Base-by-base conservation (phyloP, 2,113 vertebrate genomes). In the Lophius piscatorius region DNA sequence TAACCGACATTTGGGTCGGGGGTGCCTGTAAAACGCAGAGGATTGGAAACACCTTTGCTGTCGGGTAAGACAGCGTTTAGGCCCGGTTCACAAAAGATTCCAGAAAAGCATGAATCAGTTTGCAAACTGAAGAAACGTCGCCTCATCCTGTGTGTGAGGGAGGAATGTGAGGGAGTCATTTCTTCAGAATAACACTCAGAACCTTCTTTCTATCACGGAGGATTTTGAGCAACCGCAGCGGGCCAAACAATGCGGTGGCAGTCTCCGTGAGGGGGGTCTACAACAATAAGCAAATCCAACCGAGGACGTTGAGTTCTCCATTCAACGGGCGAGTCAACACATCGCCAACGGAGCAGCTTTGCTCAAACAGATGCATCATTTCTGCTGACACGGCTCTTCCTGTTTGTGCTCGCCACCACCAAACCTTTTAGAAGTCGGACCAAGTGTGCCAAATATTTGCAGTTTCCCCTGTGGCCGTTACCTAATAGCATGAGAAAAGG, bases 401-500 rank as follows among this genome's bases (percentile, higher is more conserved):
- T 87, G 83, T 90, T 88, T 87, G 80, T 52, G 21, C 49, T 55
- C 9, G 1, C 59, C 67, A 42, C 64, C 62, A 71, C 68, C 62
- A 56, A 75, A 74, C 35, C 74, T 60, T 74, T 78, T 76, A 63
- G 64, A 86, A 82, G 52, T 81, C 28, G 13, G 61, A 70, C 64
- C 49, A 34, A 87, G 72, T 76, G 69, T 62, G 75, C 76, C 80
- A 87, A 86, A 87, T 87, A 86, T 86, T 84, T 84, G 80, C 65
- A 67, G 81, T 70, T 80, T 86, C 79, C 82, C 82, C 73, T 34
- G 68, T 70, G 82, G 70, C 74, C 70, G 88, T 89, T 81, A 85
- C 83, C 70, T 87, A 89, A 91, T 89, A 88, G 81, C 81, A 76
- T 87, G 82, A 85, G 84, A 87, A 87, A 83, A 80, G 51, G 61